Evolutionary conservation across 2,113 vertebrate genomes (phyloP).

Genomic region (Diadophis punctatus): DNA sequence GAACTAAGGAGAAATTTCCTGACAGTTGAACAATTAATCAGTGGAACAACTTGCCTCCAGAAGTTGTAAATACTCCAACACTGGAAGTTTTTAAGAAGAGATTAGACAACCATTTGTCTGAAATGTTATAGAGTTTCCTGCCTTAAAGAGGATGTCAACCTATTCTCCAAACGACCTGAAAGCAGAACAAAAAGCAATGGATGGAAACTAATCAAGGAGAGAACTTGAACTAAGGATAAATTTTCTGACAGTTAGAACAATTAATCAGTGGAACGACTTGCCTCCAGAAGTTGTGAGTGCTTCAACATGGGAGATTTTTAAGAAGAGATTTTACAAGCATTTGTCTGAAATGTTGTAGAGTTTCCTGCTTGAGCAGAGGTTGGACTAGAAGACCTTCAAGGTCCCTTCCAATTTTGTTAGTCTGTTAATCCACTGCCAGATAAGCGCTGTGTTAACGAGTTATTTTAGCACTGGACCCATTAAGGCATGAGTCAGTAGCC

Average conservation of each 20-base stretch:
- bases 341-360: neutral
- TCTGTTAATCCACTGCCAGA: neutral
- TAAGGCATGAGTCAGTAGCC: neutral
- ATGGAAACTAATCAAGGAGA: neutral
- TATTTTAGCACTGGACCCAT: neutral
- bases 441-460: neutral
- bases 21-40: neutral
- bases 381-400: neutral
- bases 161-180: neutral
- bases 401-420: neutral
- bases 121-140: neutral
- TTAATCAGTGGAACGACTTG: neutral
- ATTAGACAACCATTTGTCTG: neutral
- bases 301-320: neutral
- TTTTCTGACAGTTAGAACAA: neutral
- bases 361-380: neutral
- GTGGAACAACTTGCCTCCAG: neutral
- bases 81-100: neutral
- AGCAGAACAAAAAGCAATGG: neutral
- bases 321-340: neutral
- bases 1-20: neutral
- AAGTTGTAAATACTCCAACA: neutral
- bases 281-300: neutral
- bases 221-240: neutral
- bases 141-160: neutral